Conservation (phyloP, 2,797 vertebrate genomes). For the Liparis tanakae region DNA sequence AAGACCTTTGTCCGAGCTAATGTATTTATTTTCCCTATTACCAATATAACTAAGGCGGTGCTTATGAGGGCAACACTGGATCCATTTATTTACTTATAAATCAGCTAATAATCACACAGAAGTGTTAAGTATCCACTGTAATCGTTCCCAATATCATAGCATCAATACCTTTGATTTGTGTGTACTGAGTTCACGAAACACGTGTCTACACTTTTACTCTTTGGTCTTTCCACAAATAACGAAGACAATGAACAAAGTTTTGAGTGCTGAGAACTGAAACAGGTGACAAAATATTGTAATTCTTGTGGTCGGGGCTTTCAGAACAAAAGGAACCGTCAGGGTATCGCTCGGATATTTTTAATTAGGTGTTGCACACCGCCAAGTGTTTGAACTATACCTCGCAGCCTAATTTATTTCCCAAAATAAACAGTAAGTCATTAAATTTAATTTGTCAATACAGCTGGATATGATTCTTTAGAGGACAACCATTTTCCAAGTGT, state of each 20-base stretch:
- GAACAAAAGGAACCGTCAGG: neutral
- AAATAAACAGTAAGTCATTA: constrained; percentile 35
- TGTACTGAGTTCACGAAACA: constrained; percentile 9
- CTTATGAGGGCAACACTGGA: constrained; percentile 44
- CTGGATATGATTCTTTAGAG: constrained; percentile 58
- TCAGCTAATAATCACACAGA: constrained; percentile 37
- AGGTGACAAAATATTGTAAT: neutral
- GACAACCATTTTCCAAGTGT: constrained; percentile 39
- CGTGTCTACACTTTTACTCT: neutral
- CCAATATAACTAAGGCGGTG: constrained; percentile 31
- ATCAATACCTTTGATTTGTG: constrained; percentile 41
- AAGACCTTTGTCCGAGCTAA: constrained; percentile 66
- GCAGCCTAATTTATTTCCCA: constrained; percentile 28
- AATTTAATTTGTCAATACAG: constrained; percentile 53
- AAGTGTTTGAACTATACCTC: constrained; percentile 5
- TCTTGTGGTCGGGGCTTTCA: constrained; percentile 1
- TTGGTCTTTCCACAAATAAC: neutral
- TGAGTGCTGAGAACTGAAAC: neutral
- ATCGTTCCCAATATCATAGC: constrained; percentile 29
- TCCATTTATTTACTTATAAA: constrained; percentile 35
- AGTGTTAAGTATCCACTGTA: constrained; percentile 44
- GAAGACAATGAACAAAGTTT: neutral
- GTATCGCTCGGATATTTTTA: neutral
- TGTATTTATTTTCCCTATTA: constrained; percentile 56
- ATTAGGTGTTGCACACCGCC: constrained; percentile 1